Evolutionary conservation across 2,113 vertebrate genomes (phyloP).

Genomic region (Silurus asotus): DNA sequence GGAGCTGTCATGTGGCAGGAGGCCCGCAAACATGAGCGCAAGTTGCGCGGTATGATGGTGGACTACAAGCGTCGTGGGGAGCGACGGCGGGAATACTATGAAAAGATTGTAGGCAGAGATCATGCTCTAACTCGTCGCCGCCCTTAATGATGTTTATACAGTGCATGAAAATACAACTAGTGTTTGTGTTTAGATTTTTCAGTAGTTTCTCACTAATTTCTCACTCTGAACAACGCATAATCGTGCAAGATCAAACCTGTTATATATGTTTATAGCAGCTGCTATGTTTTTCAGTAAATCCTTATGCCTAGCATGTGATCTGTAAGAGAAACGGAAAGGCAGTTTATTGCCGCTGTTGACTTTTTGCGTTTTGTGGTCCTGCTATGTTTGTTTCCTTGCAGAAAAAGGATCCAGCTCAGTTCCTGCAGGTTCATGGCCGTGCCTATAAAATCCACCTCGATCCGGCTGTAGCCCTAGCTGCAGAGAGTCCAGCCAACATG

Average conservation of each 20-base stretch:
- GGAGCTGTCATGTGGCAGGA: constrained; percentile 93
- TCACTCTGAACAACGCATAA: background rate
- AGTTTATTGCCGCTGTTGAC: background rate
- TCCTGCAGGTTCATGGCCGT: constrained; percentile 91
- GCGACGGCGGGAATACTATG: constrained; percentile 90
- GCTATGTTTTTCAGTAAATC: background rate
- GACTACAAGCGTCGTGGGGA: constrained; percentile 93
- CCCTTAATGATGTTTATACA: background rate
- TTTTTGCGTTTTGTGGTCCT: background rate
- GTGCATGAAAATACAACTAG: background rate
- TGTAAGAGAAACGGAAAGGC: background rate
- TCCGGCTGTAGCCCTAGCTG: constrained; percentile 88
- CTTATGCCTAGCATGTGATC: background rate
- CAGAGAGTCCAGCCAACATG: constrained; percentile 95
- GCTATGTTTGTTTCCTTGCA: constrained; percentile 51
- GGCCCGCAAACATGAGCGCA: constrained; percentile 93
- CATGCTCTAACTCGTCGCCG: background rate
- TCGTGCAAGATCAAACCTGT: background rate
- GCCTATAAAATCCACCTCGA: constrained; percentile 94
- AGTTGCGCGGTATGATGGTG: constrained; percentile 96
- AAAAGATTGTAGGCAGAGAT: constrained; percentile 86
- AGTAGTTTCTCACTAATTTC: background rate
- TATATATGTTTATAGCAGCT: background rate
- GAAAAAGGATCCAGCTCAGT: constrained; percentile 97
- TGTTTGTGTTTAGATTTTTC: background rate